Conservation (phyloP, 1,140 invertebrate species). For the Bombus superbus region DNA sequence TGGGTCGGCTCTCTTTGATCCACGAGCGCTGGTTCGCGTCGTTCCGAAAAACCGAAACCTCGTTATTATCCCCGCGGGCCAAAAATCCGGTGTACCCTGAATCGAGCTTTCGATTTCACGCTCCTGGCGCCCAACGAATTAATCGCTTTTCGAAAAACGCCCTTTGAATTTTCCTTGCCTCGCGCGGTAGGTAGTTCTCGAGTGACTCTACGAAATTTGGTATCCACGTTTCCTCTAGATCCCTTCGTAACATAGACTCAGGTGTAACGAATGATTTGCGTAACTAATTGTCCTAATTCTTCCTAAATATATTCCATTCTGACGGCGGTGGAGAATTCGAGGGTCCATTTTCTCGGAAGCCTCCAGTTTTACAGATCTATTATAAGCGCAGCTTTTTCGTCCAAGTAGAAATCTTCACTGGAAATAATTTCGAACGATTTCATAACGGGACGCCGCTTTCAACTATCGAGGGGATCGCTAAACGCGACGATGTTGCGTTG, state of each 20-base stretch:
- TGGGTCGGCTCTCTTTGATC: constrained; percentile 66
- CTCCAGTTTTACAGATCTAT: neutral
- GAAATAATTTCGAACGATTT: constrained; percentile 15
- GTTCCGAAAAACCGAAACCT: constrained; percentile 62
- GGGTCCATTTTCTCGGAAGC: neutral
- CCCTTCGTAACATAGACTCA: neutral
- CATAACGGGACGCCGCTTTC: neutral
- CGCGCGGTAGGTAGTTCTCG: neutral
- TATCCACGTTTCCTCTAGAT: too few species aligned
- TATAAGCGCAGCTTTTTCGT: neutral
- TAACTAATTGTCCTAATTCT: constrained; percentile 36
- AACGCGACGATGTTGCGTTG: neutral
- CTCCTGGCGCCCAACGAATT: constrained; percentile 47
- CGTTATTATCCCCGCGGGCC: constrained; percentile 65
- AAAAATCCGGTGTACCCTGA: constrained; percentile 33
- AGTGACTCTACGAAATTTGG: constrained; percentile 47
- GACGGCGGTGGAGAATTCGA: too few species aligned
- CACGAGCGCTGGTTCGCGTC: constrained; percentile 35
- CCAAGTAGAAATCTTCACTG: too few species aligned
- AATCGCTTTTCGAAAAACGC: constrained; percentile 57
- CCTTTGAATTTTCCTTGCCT: constrained; percentile 8
- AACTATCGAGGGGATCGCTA: too few species aligned
- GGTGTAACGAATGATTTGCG: constrained; percentile 5
- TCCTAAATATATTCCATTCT: neutral
- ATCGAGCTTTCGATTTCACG: constrained; percentile 65